phyloP scores from a whole-genome alignment of 2,888 invertebrate species.

The Scaptomyza tumidula region DNA sequence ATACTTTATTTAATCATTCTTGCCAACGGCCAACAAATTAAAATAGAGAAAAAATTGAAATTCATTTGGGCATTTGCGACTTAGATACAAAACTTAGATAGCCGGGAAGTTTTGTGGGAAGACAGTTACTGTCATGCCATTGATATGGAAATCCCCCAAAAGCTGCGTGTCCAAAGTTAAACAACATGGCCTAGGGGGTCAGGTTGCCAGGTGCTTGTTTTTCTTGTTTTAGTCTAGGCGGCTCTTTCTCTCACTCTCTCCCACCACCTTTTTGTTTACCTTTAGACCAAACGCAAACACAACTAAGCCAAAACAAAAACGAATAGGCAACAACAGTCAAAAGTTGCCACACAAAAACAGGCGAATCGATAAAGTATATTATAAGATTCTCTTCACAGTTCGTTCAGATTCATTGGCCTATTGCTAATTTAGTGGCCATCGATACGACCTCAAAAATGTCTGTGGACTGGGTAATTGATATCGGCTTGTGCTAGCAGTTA shows the following conservation, averaged over 20 bases:
- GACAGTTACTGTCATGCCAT: constrained; percentile 33
- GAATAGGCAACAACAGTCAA: constrained; percentile 54
- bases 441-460: constrained; percentile 10
- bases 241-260: neutral
- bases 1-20: constrained; percentile 72
- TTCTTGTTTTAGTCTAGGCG: constrained; percentile 19
- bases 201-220: constrained; percentile 58
- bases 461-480: constrained; percentile 62
- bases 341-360: constrained; percentile 43
- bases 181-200: constrained; percentile 66
- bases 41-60: constrained; percentile 22
- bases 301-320: constrained; percentile 65
- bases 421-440: constrained; percentile 46
- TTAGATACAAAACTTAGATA: constrained; percentile 14
- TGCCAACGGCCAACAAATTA: constrained; percentile 37
- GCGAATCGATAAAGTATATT: constrained; percentile 55
- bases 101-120: constrained; percentile 32
- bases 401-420: constrained; percentile 40
- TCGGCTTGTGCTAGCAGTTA: constrained; percentile 57
- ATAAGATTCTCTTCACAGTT: constrained; percentile 61
- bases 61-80: constrained; percentile 13
- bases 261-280: constrained; percentile 60
- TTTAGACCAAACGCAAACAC: constrained; percentile 66
- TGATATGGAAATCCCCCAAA: constrained; percentile 61
- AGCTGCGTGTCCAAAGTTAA: constrained; percentile 72